These are phyloP conservation scores for Polyergus mexicanus DNA, from an alignment of 1,140 invertebrate species.

Conservation along the genomic window DNA sequence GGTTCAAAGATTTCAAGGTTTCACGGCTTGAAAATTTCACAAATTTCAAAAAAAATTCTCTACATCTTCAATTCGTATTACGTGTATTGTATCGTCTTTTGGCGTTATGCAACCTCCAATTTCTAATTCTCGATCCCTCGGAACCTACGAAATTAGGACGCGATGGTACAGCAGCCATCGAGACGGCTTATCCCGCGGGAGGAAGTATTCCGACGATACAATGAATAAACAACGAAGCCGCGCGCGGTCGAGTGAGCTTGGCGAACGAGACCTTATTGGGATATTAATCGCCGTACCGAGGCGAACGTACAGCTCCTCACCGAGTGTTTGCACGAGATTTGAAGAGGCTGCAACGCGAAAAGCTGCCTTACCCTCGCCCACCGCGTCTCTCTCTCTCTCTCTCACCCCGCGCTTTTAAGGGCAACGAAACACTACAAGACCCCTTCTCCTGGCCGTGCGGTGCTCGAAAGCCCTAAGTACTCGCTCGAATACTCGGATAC, in stretches of 20 bases:
- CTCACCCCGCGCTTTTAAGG: conserved; percentile 76
- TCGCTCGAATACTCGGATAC: conserved; percentile 72
- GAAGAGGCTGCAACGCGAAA: conserved; percentile 83
- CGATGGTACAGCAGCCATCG: conserved; percentile 59
- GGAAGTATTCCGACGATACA: conserved; percentile 70
- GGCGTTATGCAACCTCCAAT: neutral
- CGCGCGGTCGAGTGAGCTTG: conserved; percentile 74
- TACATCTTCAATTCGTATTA: neutral
- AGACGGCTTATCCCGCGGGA: conserved; percentile 73
- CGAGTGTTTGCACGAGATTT: conserved; percentile 82
- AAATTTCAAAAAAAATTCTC: no score
- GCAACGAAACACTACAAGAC: conserved; percentile 80
- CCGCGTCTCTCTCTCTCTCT: conserved; percentile 35
- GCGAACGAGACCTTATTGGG: conserved; percentile 81
- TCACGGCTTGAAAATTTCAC: neutral
- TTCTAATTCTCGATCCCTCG: neutral
- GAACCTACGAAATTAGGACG: neutral
- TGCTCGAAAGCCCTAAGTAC: conserved; percentile 76
- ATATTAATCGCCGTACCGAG: conserved; percentile 82
- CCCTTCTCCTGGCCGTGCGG: conserved; percentile 72
- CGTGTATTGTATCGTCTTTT: neutral
- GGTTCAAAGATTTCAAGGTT: neutral
- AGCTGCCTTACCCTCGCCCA: conserved; percentile 67
- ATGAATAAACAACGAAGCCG: conserved; percentile 83
- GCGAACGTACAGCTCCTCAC: conserved; percentile 71